Conservation (phyloP, 2,797 vertebrate species). For the Pseudomugil gertrudae region DNA sequence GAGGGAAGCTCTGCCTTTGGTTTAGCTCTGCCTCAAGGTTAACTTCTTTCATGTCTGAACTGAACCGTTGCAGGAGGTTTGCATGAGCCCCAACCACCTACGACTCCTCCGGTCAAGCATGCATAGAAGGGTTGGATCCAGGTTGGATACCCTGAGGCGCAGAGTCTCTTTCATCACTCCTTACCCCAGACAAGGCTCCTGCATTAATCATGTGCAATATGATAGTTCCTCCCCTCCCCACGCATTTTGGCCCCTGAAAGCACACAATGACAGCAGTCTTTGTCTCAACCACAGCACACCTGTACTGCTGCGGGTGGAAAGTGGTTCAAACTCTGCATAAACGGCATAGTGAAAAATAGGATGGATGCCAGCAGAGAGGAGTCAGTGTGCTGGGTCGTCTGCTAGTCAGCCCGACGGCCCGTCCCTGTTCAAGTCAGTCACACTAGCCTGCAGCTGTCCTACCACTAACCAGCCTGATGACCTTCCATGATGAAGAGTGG, state of each 20-base stretch:
- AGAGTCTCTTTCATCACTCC: constrained; percentile 54
- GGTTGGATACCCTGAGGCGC: constrained; percentile 57
- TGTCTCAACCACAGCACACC: constrained; percentile 27
- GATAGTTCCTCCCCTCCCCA: constrained; percentile 42
- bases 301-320: constrained; percentile 22
- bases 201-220: constrained; percentile 70
- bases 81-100: constrained; percentile 24
- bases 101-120: constrained; percentile 47
- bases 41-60: constrained; percentile 44
- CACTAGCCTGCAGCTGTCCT: constrained; percentile 24
- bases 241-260: constrained; percentile 23
- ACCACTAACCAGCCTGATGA: constrained; percentile 18
- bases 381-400: background rate
- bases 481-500: constrained; percentile 32
- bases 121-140: constrained; percentile 43
- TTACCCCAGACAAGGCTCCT: constrained; percentile 49
- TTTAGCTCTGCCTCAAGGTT: constrained; percentile 59
- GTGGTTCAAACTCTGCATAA: constrained; percentile 1
- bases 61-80: constrained; percentile 13
- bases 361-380: background rate
- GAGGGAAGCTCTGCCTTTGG: constrained; percentile 42
- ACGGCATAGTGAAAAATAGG: background rate
- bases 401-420: constrained; percentile 29
- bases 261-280: constrained; percentile 32
- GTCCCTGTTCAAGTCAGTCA: constrained; percentile 36